A percentile compares a stretch with the other conserved stretches of the same genome.
phyloP scores from a whole-genome alignment of 92 coral and sea anemone genomes.

The Diadumene lineata region DNA sequence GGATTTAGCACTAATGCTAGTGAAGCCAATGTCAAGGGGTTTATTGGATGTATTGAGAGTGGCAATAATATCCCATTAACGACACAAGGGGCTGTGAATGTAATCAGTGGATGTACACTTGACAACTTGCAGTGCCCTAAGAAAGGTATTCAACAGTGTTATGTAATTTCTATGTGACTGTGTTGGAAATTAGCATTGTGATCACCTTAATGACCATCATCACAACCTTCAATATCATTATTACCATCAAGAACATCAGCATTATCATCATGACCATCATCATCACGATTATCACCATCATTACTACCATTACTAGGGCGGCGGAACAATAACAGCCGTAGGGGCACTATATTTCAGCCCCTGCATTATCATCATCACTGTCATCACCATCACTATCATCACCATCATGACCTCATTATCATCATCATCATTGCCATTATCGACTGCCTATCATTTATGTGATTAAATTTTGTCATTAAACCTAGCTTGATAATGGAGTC shows the following conservation, averaged over 20 bases:
- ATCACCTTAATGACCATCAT: neutral
- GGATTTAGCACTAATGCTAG: constrained; percentile 17
- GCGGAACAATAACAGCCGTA: too few relatives aligned
- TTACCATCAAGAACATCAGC: neutral
- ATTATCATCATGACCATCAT: neutral
- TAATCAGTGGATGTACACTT: neutral
- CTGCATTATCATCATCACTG: too few relatives aligned
- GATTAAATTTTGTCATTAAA: too few relatives aligned
- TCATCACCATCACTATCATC: neutral
- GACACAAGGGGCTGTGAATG: constrained; percentile 4
- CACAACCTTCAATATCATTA: neutral
- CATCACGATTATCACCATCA: neutral
- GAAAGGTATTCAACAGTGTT: too few relatives aligned
- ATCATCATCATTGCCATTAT: neutral
- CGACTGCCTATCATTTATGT: too few relatives aligned
- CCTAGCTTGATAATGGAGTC: too few relatives aligned
- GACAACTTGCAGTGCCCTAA: neutral
- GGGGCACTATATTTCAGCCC: too few relatives aligned
- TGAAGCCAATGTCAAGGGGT: constrained; percentile 40
- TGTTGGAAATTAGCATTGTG: too few relatives aligned
- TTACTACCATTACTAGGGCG: neutral
- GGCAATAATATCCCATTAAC: constrained; percentile 60
- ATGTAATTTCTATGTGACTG: too few relatives aligned
- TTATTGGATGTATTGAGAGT: constrained; percentile 89
- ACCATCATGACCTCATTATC: neutral